Conservation (phyloP, 2,888 invertebrate genomes). For the Itoplectis maculator region DNA sequence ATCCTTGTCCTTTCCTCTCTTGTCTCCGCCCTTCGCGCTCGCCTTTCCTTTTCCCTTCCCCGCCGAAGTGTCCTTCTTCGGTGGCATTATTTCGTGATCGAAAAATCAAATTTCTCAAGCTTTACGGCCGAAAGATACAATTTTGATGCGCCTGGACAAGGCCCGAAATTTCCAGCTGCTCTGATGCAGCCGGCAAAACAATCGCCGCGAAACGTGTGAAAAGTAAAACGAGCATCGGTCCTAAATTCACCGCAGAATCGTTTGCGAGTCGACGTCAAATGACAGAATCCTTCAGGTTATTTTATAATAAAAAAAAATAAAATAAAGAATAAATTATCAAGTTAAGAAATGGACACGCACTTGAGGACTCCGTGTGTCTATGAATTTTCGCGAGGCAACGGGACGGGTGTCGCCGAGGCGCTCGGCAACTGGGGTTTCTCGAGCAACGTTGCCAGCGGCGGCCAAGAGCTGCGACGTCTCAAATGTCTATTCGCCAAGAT, state of each 20-base stretch:
- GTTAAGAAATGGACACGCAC: constrained; percentile 56
- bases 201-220: neutral
- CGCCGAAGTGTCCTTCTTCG: constrained; percentile 2
- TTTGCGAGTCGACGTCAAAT: neutral
- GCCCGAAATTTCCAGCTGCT: neutral
- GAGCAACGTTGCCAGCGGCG: constrained; percentile 72
- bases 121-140: neutral
- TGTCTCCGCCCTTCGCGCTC: neutral
- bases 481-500: constrained; percentile 79
- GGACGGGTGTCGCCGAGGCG: constrained; percentile 79
- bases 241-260: too few species aligned
- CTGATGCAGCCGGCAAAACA: neutral
- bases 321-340: constrained; percentile 32
- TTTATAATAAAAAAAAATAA: constrained; percentile 6
- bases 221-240: neutral
- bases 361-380: constrained; percentile 71
- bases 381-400: constrained; percentile 76
- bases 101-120: constrained; percentile 3
- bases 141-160: neutral
- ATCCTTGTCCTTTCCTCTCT: constrained; percentile 17
- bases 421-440: constrained; percentile 82
- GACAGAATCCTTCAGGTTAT: too few species aligned
- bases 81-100: constrained; percentile 25
- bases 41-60: constrained; percentile 2
- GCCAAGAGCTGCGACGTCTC: constrained; percentile 78